Base-by-base conservation (phyloP, 2,113 vertebrate species). In the Gymnogyps californianus region DNA sequence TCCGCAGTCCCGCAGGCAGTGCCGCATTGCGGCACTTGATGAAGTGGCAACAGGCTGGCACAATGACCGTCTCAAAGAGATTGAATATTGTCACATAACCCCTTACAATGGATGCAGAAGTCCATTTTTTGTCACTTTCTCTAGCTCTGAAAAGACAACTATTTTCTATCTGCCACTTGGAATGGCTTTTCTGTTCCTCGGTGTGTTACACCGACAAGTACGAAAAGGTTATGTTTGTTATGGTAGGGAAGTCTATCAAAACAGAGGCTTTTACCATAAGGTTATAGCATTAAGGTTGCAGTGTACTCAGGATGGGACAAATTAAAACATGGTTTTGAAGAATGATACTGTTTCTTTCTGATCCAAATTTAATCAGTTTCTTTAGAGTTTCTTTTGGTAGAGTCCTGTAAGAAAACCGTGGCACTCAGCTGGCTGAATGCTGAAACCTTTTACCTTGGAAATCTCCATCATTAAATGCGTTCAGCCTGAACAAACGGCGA, bases 21-120 rank as follows among this genome's bases (percentile, higher is more conserved):
- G 93, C 91, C 97, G 97, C 97, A 98, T 85, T 98, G 97, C 97
- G 96, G 94, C 93, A 95, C 21, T 12, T 28, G 54, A 0, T 58
- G 66, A 6, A 72, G 69, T n/a, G 75, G 57, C 61, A 54, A 26
- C 13, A 17, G 90, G 65, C 71, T 69, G 86, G 42, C 74, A 29
- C 81, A 1, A 16, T 1, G 20, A 36, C 69, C 5, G 1, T 22
- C 86, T 78, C 89, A 18, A 52, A 54, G 87, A 71, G 44, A 5
- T 7, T 26, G n/a, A 40, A 4, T 11, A 4, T 25, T 38, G 80
- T 74, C 76, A 29, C 34, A 1, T 8, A 66, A 22, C 40, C 34
- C 47, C 32, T 54, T 3, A 26, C 57, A 57, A 4, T 12, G 59
- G 29, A 6, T 25, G 58, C 40, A 71, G 6, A 29, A 64, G 2